These are phyloP conservation scores for Alosa sapidissima DNA, from an alignment of 2,797 vertebrate genomes.

Conservation along the genomic window DNA sequence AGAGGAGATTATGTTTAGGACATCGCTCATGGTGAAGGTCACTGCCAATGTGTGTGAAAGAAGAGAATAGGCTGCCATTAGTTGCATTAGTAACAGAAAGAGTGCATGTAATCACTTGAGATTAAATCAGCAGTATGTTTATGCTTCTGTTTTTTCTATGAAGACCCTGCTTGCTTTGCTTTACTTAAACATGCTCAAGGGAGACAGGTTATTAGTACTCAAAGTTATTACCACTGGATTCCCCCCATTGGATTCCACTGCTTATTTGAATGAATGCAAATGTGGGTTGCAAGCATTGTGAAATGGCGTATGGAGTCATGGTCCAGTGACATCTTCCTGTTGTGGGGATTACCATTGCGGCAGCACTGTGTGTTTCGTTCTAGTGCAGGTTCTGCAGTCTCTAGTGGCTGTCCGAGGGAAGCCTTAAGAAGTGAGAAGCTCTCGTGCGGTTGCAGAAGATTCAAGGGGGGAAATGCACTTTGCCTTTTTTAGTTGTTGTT, in stretches of 20 bases:
- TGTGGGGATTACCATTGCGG: no score
- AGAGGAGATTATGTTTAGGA: conserved; percentile 7
- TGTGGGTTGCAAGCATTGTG: not conserved
- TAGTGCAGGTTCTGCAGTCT: not conserved
- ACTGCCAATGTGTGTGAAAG: conserved; percentile 44
- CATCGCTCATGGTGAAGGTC: conserved; percentile 14
- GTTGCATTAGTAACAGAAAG: conserved; percentile 31
- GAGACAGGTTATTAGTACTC: not conserved
- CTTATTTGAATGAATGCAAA: not conserved
- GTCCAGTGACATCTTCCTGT: not conserved
- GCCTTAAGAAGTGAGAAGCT: not conserved
- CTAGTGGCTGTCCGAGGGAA: not conserved
- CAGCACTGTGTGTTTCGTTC: not conserved
- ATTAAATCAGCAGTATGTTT: not conserved
- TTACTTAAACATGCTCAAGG: not conserved
- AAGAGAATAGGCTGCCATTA: conserved; percentile 32
- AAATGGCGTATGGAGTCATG: not conserved
- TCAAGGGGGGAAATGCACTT: conserved; percentile 6
- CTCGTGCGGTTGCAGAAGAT: not conserved
- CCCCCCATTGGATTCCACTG: not conserved
- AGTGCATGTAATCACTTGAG: not conserved
- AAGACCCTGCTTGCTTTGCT: not conserved
- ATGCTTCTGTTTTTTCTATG: not conserved
- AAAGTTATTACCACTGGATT: no score
- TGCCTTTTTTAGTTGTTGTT: conserved; percentile 7